Conservation (phyloP, 30 jellyfish, hydroid and myxozoan genomes). For the Clytia hemisphaerica region DNA sequence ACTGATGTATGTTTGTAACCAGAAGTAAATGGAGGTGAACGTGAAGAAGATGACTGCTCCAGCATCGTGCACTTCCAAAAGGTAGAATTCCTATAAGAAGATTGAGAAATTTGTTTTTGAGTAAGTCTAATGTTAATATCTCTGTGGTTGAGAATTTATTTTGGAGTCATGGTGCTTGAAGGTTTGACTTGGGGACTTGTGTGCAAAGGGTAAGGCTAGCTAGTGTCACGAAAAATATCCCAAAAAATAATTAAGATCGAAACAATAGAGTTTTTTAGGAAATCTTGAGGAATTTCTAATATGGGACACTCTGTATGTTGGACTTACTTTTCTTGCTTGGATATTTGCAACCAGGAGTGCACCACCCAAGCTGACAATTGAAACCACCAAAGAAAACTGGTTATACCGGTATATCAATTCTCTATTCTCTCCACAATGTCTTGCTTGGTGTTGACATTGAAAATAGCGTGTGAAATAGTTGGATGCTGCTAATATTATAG, state of each 20-base stretch:
- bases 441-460: slow-evolving; percentile 74
- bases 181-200: too few relatives aligned
- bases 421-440: slow-evolving; percentile 48
- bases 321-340: slow-evolving; percentile 53
- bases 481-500: slow-evolving; percentile 36
- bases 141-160: too few relatives aligned
- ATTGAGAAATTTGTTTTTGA: background rate
- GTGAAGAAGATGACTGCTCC: slow-evolving; percentile 73
- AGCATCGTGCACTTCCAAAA: slow-evolving; percentile 63
- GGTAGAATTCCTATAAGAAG: slow-evolving; percentile 33
- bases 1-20: slow-evolving; percentile 66
- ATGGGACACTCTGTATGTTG: too few relatives aligned
- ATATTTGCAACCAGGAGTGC: slow-evolving; percentile 72
- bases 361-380: slow-evolving; percentile 52
- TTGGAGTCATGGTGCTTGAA: too few relatives aligned
- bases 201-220: too few relatives aligned
- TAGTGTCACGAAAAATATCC: too few relatives aligned
- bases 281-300: too few relatives aligned
- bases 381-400: slow-evolving; percentile 38
- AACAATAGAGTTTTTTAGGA: too few relatives aligned
- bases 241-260: too few relatives aligned
- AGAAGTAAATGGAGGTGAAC: slow-evolving; percentile 60
- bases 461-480: slow-evolving; percentile 53
- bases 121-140: background rate
- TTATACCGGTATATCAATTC: slow-evolving; percentile 47